These are phyloP conservation scores for Netelia virgata DNA, from an alignment of 2,888 invertebrate genomes.

Conservation along the genomic window DNA sequence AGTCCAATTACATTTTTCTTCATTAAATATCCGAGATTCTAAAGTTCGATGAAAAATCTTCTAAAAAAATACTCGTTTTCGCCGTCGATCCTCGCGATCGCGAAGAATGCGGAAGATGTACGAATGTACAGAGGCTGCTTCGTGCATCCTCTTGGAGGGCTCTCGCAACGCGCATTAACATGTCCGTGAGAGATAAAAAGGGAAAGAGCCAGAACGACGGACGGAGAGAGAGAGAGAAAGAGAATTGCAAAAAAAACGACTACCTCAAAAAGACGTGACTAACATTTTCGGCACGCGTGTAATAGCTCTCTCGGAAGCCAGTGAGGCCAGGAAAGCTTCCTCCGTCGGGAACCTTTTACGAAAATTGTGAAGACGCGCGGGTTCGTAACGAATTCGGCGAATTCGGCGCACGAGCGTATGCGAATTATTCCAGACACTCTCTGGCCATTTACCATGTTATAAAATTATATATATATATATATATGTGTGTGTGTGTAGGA, in stretches of 20 bases:
- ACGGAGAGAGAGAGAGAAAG: not conserved
- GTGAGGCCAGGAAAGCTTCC: not conserved
- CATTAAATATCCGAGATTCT: too few relatives aligned
- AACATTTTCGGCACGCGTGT: conserved; percentile 24
- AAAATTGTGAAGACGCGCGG: conserved; percentile 33
- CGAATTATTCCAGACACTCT: conserved; percentile 56
- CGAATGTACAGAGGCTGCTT: not conserved
- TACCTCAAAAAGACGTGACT: conserved; percentile 12
- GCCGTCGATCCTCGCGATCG: not conserved
- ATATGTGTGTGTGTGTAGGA: conserved; percentile 6
- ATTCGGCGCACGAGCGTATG: conserved; percentile 44
- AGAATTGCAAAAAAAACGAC: conserved; percentile 17
- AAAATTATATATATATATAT: not conserved
- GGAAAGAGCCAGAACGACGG: not conserved
- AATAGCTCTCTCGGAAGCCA: conserved; percentile 40
- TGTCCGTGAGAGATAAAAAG: not conserved
- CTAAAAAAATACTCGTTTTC: not conserved
- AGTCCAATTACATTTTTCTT: too few relatives aligned
- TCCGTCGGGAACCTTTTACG: conserved; percentile 7
- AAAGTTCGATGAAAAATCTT: too few relatives aligned
- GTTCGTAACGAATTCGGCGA: conserved; percentile 36
- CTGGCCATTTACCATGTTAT: conserved; percentile 36
- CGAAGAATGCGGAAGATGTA: conserved; percentile 75
- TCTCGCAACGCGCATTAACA: not conserved
- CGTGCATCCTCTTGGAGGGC: not conserved